A percentile compares a stretch with the other conserved stretches of the same genome.
Evolutionary conservation across 2,113 vertebrate species (phyloP).

Genomic region (Gallinago paraguaiae): DNA sequence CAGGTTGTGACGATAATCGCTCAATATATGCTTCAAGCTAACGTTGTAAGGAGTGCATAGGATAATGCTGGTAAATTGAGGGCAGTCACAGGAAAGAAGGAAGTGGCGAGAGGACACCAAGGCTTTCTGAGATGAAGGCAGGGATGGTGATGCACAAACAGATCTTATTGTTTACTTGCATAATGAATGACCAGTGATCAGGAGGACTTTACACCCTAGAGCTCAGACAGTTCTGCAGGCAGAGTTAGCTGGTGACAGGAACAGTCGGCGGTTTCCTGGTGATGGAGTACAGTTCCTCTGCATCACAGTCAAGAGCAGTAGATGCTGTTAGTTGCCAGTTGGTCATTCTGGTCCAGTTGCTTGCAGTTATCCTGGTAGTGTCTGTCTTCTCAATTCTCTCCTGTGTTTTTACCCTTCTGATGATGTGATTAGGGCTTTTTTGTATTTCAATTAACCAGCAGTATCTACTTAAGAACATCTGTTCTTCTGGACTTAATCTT

Average conservation of each 20-base stretch:
- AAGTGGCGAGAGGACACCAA: neutral
- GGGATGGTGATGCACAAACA: neutral
- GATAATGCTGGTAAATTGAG: neutral
- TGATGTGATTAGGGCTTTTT: neutral
- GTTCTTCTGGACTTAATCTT: neutral
- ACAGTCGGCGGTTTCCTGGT: rapidly evolving
- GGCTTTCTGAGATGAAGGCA: neutral
- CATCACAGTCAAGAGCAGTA: neutral
- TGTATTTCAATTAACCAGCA: neutral
- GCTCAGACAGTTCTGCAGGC: neutral
- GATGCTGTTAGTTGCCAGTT: neutral
- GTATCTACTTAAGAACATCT: neutral
- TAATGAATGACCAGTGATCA: neutral
- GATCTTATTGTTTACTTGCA: neutral
- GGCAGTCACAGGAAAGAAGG: neutral
- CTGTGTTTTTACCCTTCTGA: neutral
- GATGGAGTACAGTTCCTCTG: neutral
- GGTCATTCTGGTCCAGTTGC: neutral
- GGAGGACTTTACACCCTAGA: neutral
- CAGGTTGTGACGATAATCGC: neutral
- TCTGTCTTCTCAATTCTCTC: neutral
- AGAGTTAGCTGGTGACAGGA: neutral
- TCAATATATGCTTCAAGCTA: neutral
- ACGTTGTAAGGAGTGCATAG: neutral
- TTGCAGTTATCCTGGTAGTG: neutral